These are phyloP conservation scores for Andrena haemorrhoa DNA, from an alignment of 2,888 invertebrate genomes.

Conservation along the genomic window DNA sequence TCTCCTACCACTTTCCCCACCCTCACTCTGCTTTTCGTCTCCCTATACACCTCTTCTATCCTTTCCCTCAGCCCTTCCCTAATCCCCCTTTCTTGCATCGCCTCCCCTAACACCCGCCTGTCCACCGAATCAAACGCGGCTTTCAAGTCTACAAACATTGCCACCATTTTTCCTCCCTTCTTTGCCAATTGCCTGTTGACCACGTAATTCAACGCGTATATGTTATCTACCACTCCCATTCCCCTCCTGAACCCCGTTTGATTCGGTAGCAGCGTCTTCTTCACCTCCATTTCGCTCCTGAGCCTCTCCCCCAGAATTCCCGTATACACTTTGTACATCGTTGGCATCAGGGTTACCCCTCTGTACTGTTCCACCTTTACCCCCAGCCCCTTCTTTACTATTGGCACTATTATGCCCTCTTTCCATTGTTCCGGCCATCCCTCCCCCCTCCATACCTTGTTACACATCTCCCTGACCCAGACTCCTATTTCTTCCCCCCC, in stretches of 20 bases:
- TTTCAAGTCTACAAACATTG: conserved; percentile 6
- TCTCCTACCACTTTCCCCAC: background rate
- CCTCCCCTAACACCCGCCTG: background rate
- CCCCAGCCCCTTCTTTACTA: background rate
- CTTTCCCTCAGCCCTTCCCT: background rate
- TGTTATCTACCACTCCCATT: background rate
- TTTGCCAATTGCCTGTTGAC: background rate
- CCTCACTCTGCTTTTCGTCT: background rate
- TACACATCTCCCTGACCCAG: background rate
- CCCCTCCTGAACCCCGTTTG: conserved; percentile 7
- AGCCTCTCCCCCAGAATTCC: too few species aligned
- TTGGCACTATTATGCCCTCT: too few species aligned
- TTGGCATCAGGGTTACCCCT: too few species aligned
- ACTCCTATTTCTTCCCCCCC: background rate
- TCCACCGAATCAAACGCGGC: background rate
- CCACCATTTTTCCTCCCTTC: background rate
- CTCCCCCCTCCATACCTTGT: too few species aligned
- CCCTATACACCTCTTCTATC: background rate
- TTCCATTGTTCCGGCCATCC: too few species aligned
- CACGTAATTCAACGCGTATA: background rate
- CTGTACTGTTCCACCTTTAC: too few species aligned
- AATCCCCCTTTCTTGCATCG: background rate
- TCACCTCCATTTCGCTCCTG: background rate
- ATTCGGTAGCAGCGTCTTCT: background rate
- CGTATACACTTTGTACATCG: too few species aligned